These are phyloP conservation scores for Melanotaenia nigrans DNA, from an alignment of 2,797 vertebrate species.

Conservation along the genomic window DNA sequence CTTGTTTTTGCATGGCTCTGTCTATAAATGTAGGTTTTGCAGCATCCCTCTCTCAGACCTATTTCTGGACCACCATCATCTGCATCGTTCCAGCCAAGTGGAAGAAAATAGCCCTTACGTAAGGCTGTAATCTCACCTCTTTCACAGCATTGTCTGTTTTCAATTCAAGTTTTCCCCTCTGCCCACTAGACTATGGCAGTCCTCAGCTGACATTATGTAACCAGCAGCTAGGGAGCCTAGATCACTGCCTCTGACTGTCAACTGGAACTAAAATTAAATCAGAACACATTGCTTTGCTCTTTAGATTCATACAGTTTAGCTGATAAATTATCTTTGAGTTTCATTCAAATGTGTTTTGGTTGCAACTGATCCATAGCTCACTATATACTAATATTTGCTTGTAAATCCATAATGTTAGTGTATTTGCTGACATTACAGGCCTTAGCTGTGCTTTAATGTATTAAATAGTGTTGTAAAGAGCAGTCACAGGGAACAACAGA, in stretches of 20 bases:
- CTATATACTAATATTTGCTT: neutral
- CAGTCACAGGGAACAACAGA: conserved; percentile 12
- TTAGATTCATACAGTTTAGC: neutral
- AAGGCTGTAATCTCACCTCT: conserved; percentile 53
- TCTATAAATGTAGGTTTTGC: conserved; percentile 29
- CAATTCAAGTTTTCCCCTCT: conserved; percentile 35
- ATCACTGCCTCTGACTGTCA: conserved; percentile 59
- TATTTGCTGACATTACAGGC: conserved; percentile 23
- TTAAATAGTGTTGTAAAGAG: conserved; percentile 18
- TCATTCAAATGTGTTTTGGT: neutral
- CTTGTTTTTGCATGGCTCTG: neutral
- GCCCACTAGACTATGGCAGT: conserved; percentile 63
- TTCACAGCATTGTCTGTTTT: conserved; percentile 46
- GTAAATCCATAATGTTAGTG: neutral
- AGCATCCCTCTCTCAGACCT: conserved; percentile 59
- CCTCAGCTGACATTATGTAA: conserved; percentile 74
- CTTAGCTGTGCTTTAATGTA: conserved; percentile 23
- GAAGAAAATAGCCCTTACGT: conserved; percentile 72
- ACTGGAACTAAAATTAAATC: conserved; percentile 66
- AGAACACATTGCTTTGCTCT: neutral
- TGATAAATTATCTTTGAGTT: neutral
- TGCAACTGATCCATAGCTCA: neutral
- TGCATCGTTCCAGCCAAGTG: conserved; percentile 62
- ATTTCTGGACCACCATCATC: conserved; percentile 70
- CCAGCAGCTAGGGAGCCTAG: conserved; percentile 60